These are phyloP conservation scores for Urosaurus nigricauda DNA, from an alignment of 2,797 vertebrate species.

Conservation along the genomic window DNA sequence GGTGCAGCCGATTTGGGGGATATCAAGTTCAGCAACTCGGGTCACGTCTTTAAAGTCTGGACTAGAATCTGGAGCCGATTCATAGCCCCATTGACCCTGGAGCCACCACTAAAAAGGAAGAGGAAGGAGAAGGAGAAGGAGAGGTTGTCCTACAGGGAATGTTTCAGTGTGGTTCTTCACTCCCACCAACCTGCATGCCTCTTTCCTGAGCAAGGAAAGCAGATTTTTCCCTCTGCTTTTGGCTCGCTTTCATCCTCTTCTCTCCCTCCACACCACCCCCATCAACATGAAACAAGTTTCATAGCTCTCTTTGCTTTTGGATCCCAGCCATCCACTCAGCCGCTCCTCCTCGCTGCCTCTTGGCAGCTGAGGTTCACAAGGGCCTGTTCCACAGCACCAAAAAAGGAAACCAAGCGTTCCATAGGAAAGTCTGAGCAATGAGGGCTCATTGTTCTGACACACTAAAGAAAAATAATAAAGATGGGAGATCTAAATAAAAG, in stretches of 20 bases:
- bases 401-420: slow-evolving; percentile 34
- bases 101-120: not conserved
- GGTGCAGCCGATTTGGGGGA: too few relatives aligned
- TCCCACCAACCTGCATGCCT: not conserved
- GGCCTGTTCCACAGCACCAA: slow-evolving; percentile 28
- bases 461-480: slow-evolving; percentile 35
- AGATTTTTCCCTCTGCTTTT: not conserved
- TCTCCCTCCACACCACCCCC: not conserved
- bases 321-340: not conserved
- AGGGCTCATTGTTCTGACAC: slow-evolving; percentile 17
- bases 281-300: slow-evolving; percentile 14
- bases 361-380: slow-evolving; percentile 30
- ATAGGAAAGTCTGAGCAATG: slow-evolving; percentile 26
- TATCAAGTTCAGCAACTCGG: too few relatives aligned
- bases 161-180: not conserved
- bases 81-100: too few relatives aligned
- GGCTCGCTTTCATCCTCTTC: not conserved
- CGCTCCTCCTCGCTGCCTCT: slow-evolving; percentile 2
- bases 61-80: too few relatives aligned
- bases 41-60: too few relatives aligned
- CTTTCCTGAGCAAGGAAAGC: not conserved
- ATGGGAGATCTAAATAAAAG: slow-evolving; percentile 4
- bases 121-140: not conserved
- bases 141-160: not conserved
- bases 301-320: slow-evolving; percentile 17